phyloP scores from a whole-genome alignment of 2,888 invertebrate species.

The Andrena marginata region DNA sequence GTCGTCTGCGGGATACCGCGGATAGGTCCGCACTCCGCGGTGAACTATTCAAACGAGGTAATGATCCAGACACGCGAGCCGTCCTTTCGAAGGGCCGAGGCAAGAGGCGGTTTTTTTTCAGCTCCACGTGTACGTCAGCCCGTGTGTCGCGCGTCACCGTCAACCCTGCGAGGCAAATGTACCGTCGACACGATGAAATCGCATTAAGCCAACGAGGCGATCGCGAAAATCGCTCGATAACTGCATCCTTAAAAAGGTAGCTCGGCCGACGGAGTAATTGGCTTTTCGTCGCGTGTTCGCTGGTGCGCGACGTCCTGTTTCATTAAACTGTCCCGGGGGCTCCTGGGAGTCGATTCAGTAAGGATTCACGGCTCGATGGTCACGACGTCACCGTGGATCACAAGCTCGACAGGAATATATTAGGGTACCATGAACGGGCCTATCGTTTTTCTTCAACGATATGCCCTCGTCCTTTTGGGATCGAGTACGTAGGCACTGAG shows the following conservation, averaged over 20 bases:
- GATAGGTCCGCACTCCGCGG: slow-evolving; percentile 7
- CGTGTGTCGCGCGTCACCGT: neutral
- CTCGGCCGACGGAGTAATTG: slow-evolving; percentile 60
- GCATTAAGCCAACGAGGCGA: slow-evolving; percentile 17
- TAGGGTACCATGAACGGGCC: slow-evolving; percentile 8
- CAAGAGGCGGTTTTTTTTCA: neutral
- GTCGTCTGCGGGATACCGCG: slow-evolving; percentile 13
- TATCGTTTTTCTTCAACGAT: neutral
- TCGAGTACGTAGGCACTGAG: neutral
- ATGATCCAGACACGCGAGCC: slow-evolving; percentile 33
- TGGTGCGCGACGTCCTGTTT: slow-evolving; percentile 67
- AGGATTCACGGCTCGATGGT: slow-evolving; percentile 70
- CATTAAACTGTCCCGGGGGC: slow-evolving; percentile 63
- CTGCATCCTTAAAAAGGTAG: slow-evolving; percentile 10
- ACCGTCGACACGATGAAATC: slow-evolving; percentile 3
- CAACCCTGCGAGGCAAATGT: neutral
- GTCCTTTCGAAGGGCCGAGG: neutral
- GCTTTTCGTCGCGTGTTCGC: slow-evolving; percentile 65
- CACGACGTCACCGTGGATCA: slow-evolving; percentile 49
- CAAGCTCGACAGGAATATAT: slow-evolving; percentile 26
- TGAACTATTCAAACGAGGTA: slow-evolving; percentile 36
- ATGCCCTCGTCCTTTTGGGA: neutral
- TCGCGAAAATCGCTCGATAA: slow-evolving; percentile 25
- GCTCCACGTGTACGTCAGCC: no score
- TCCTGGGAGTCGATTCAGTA: slow-evolving; percentile 64